These are phyloP conservation scores for Hypomecis punctinalis DNA, from an alignment of 2,888 invertebrate species.

Conservation along the genomic window DNA sequence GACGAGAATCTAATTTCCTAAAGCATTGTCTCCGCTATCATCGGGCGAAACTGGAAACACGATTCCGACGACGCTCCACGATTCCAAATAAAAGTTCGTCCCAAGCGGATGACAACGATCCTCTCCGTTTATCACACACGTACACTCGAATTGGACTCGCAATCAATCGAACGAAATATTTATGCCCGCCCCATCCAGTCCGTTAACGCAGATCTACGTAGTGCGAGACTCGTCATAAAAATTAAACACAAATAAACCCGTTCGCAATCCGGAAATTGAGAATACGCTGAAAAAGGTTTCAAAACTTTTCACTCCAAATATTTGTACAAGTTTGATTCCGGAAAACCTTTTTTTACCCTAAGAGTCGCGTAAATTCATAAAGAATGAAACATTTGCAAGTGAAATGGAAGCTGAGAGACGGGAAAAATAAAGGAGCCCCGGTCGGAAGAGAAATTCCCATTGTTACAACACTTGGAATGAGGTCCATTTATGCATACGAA, in stretches of 20 bases:
- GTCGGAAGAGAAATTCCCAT: conserved; percentile 70
- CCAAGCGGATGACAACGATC: conserved; percentile 22
- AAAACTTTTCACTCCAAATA: conserved; percentile 68
- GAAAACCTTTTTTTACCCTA: conserved; percentile 60
- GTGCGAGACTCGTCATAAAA: conserved; percentile 29
- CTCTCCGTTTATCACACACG: conserved; percentile 28
- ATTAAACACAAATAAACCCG: conserved; percentile 42
- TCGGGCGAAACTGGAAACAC: conserved; percentile 45
- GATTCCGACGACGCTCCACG: conserved; percentile 38
- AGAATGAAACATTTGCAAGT: conserved; percentile 80
- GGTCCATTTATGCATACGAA: conserved; percentile 79
- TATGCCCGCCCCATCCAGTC: conserved; percentile 3
- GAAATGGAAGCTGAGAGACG: conserved; percentile 72
- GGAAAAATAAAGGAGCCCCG: conserved; percentile 69
- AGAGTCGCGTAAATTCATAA: conserved; percentile 73
- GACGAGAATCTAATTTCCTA: conserved; percentile 74
- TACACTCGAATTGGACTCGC: conserved; percentile 24
- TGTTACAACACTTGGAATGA: conserved; percentile 72
- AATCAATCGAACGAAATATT: conserved; percentile 26
- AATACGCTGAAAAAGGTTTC: conserved; percentile 42
- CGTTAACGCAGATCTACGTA: conserved; percentile 16
- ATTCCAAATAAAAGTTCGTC: conserved; percentile 39
- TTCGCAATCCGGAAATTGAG: conserved; percentile 51
- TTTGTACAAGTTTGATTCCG: conserved; percentile 70
- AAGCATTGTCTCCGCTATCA: conserved; percentile 71